Evolutionary conservation across 2,888 invertebrate species (phyloP), one percentile per base, ranked within the genome.

Genomic region (Sminthurides aquaticus): DNA sequence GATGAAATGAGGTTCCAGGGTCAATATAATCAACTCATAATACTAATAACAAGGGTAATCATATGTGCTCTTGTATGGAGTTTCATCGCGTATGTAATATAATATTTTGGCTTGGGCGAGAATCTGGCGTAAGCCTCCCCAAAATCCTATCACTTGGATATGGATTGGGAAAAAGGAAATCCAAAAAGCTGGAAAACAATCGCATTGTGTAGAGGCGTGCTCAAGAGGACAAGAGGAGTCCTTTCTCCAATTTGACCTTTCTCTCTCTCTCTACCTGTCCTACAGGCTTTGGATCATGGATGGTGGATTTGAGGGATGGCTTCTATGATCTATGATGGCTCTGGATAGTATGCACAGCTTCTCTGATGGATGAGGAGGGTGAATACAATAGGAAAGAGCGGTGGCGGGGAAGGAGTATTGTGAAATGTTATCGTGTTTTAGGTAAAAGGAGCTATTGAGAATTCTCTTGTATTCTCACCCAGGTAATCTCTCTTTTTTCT

Each of bases 171-270:
- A n/a, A n/a, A n/a, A n/a, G n/a, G 62, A 67, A 71, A 68, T 71
- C 67, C 70, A 66, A 69, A 71, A 71, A 71, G 69, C 68, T 71
- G 71, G 71, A 71, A 71, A 71, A 70, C 69, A 71, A 70, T 70
- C 67, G 64, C 64, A 67, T 71, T 71, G 71, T 71, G 67, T 67
- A 60, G 57, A 69, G 70, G 71, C 69, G 70, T 67, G 57, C 52
- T 60, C 43, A 15, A 34, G 43, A 34, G 43, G 5, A n/a, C n/a
- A n/a, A n/a, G n/a, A n/a, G n/a, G n/a, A n/a, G n/a, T n/a, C n/a
- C n/a, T n/a, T n/a, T n/a, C n/a, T n/a, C n/a, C n/a, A n/a, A n/a
- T n/a, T 54, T 64, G 64, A 64, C 64, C 64, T 64, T 34, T 34
- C 43, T 15, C 43, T 11, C 64, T 64, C 15, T 34, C 43, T 15